Percentiles rank a stretch among this genome's conserved stretches.
phyloP scores from a whole-genome alignment of 2,888 invertebrate species.

The Calameuta filiformis region DNA sequence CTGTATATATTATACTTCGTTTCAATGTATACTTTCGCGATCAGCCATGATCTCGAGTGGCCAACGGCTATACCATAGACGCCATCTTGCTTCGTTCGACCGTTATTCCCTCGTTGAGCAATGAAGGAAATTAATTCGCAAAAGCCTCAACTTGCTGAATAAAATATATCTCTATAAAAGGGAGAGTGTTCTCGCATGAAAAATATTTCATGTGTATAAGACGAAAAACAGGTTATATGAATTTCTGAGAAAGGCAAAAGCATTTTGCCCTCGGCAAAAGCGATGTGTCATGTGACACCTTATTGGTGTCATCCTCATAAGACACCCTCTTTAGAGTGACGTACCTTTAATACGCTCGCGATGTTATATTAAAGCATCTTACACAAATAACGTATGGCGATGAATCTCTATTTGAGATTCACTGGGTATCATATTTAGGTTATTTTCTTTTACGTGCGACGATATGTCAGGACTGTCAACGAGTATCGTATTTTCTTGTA shows the following conservation, averaged over 20 bases:
- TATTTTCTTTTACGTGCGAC: neutral
- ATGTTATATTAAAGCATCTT: neutral
- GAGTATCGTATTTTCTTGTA: neutral
- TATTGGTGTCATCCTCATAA: neutral
- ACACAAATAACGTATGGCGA: neutral
- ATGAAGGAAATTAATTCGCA: neutral
- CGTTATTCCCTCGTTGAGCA: neutral
- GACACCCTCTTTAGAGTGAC: constrained; percentile 4
- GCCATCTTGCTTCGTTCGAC: neutral
- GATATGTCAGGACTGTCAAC: neutral
- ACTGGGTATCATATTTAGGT: neutral
- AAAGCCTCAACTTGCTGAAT: neutral
- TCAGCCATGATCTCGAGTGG: neutral
- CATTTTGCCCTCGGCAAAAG: neutral
- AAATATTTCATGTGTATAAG: neutral
- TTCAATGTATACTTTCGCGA: neutral
- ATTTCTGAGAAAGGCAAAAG: neutral
- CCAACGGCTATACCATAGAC: neutral
- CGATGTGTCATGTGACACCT: neutral
- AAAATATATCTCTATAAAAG: neutral
- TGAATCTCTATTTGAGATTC: neutral
- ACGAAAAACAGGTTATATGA: neutral
- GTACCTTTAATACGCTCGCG: constrained; percentile 2
- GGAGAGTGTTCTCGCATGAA: neutral
- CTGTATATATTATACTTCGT: neutral